A percentile compares a stretch with the other conserved stretches of the same genome.
Conservation (phyloP, 1,140 invertebrate genomes). For the Heterodera carotae region DNA sequence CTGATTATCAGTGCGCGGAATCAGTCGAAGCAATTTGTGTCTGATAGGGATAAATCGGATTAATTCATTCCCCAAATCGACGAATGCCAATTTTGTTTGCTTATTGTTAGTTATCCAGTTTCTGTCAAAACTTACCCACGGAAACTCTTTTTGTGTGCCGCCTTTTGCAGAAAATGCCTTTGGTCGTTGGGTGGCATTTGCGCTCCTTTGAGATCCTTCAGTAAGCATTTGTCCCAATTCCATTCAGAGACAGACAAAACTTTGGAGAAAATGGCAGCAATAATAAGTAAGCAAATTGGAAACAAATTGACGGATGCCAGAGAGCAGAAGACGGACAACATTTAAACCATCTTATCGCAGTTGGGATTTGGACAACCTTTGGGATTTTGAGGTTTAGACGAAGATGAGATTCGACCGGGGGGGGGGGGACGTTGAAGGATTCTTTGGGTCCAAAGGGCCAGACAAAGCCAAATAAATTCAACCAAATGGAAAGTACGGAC, state of each 20-base stretch:
- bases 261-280: neutral
- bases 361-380: neutral
- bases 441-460: neutral
- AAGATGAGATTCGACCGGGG: too few relatives aligned
- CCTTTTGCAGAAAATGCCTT: neutral
- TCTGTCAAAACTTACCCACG: neutral
- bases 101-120: too few relatives aligned
- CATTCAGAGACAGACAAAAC: neutral
- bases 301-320: neutral
- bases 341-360: neutral
- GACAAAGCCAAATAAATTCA: neutral
- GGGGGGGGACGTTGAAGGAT: neutral
- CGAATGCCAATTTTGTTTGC: neutral
- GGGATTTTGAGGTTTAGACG: too few relatives aligned
- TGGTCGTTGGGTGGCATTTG: neutral
- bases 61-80: too few relatives aligned
- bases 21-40: slow-evolving; percentile 61
- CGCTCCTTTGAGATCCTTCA: neutral
- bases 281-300: neutral
- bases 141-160: neutral
- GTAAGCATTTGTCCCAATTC: neutral
- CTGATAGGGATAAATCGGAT: slow-evolving; percentile 41
- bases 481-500: neutral
- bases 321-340: neutral
- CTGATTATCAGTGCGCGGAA: slow-evolving; percentile 52